Conservation (phyloP, 2,113 vertebrate species). For the Nannospalax galili region DNA sequence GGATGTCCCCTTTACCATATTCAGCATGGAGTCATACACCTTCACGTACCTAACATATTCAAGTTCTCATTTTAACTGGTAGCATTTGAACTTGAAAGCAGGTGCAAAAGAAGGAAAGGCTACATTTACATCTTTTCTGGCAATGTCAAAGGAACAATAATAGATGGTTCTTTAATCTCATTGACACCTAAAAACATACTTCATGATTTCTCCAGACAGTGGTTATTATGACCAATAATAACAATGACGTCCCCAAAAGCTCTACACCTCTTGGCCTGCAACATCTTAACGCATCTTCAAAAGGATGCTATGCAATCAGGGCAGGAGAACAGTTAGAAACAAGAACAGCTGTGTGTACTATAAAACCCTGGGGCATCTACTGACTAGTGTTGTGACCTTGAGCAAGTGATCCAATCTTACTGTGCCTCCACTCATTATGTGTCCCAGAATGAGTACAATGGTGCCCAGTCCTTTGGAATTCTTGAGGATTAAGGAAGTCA, state of each 20-base stretch:
- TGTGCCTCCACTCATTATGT: not conserved
- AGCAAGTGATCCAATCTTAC: not conserved
- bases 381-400: not conserved
- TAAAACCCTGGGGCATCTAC: not conserved
- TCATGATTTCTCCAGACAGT: slow-evolving; percentile 11
- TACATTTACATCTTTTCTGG: not conserved
- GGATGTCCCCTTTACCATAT: not conserved
- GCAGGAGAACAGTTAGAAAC: not conserved
- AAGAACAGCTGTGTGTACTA: too few relatives aligned
- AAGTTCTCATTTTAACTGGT: slow-evolving; percentile 12
- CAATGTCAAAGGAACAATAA: not conserved
- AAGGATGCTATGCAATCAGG: not conserved
- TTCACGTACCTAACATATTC: not conserved
- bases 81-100: slow-evolving; percentile 9
- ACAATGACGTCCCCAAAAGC: too few relatives aligned
- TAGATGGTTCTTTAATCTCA: slow-evolving; percentile 3
- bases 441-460: not conserved
- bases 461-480: not conserved
- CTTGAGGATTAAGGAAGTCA: not conserved
- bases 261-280: not conserved
- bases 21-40: not conserved
- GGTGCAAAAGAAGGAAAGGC: not conserved
- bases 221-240: not conserved
- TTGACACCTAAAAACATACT: not conserved
- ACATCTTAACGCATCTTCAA: not conserved